Base-by-base conservation (phyloP, 2,888 invertebrate species). In the Ypsolopha sequella region DNA sequence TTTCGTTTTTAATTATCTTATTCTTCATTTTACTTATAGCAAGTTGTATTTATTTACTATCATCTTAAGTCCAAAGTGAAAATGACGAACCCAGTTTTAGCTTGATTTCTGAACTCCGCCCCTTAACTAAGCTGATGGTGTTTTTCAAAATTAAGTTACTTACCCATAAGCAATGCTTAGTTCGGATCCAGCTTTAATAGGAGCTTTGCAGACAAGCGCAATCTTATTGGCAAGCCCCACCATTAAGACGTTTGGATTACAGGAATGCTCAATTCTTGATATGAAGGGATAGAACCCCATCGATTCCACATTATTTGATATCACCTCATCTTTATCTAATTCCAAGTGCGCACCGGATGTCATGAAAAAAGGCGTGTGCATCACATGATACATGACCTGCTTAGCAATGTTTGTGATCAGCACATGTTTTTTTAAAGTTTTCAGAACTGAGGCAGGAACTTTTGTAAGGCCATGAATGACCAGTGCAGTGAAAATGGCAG, bases 131-230 rank as follows among this genome's bases (percentile, higher is more conserved):
- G 4, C 24, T 24, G 24, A 24, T n/a, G n/a, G 24, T 24, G 24
- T 24, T 24, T 4, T 24, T 24, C 24, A 24, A 24, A 24, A 24
- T 24, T 4, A 24, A 24, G 24, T 24, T 44, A 48, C 54, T 54
- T 51, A 54, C 54, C 52, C 14, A 46, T 51, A 51, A 13, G 51
- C 48, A 6, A 51, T 39, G 6, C 44, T 54, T 6, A 54, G 36
- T 34, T 54, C 54, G 10, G 44, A 10, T 46, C 54, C 54, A 44
- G 50, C 52, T 36, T 51, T 49, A 11, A 54, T 54, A 2, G 52
- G 54, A 7, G 44, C 48, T 7, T 46, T 4, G 1, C 51, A 48
- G 1, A 52, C 36, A 33, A 54, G 13, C 0, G 46, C 54, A 11
- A 54, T 24, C 14, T 24, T 36, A 10, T 54, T 51, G n/a, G 51